Evolutionary conservation across 1,140 invertebrate genomes (phyloP), one percentile per base, ranked within the genome.

Genomic region (Nautilus pompilius): DNA sequence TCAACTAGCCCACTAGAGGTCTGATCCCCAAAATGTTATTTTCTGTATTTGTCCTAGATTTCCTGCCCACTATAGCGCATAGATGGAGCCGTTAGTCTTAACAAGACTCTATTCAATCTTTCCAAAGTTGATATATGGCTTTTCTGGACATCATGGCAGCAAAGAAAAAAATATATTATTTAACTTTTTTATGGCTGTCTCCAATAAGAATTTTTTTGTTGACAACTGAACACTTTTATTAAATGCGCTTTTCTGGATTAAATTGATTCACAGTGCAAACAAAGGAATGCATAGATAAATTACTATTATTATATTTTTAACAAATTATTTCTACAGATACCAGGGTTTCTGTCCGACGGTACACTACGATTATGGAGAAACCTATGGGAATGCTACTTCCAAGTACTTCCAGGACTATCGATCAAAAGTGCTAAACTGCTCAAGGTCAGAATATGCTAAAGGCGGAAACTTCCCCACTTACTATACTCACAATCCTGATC

Each of bases 401-500:
- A 83, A 84, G 63, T 82, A 84, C 68, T 84, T 84, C 69, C 80
- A 84, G 60, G 81, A 84, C 57, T 84, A 82, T 66, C 68, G 81
- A 55, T 76, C 70, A 51, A 66, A 71, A 29, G 76, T 78, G 15
- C 66, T 84, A 17, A 79, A 76, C 66, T 72, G 71, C 24, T 82
- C 81, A 33, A 73, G 74, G 63, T 73, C 73, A 60, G 75, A 75
- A 24, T 80, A 78, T 49, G 71, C 70, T 56, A 70, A 65, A 55
- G 80, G 80, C 34, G 82, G 82, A 13, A 72, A 78, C 17, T 82
- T 82, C 59, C 82, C 82, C 10, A 82, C 82, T 22, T 76, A 77
- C 59, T 81, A 82, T 53, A 75, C 79, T 5, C 78, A 82, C 60
- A 73, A 79, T 62, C 80, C 81, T 46, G 76, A 81, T 34, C 67